A percentile compares a stretch with the other conserved stretches of the same genome.
These are phyloP conservation scores for Danio tinwini DNA, from an alignment of 2,797 vertebrate species.

Conservation along the genomic window DNA sequence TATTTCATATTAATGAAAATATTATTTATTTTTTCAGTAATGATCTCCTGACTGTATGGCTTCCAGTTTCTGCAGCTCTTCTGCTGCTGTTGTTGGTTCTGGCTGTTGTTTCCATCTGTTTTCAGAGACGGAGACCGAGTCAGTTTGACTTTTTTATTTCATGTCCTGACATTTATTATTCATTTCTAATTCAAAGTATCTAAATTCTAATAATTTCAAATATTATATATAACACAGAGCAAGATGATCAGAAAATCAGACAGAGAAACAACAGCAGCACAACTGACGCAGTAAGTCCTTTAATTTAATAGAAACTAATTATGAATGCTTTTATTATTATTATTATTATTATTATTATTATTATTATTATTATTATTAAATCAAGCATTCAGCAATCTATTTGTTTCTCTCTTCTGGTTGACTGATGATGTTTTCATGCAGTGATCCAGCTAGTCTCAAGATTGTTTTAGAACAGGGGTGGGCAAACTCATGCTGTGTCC, in stretches of 20 bases:
- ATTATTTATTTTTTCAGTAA: not conserved
- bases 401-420: not conserved
- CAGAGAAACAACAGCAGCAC: too few relatives aligned
- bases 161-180: not conserved
- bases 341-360: too few relatives aligned
- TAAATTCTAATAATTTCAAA: not conserved
- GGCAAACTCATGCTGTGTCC: too few relatives aligned
- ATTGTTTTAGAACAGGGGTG: too few relatives aligned
- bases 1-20: too few relatives aligned
- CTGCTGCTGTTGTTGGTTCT: constrained; percentile 2
- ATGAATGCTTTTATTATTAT: too few relatives aligned
- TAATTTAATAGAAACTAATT: too few relatives aligned
- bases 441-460: too few relatives aligned
- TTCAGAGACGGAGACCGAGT: not conserved
- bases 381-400: too few relatives aligned
- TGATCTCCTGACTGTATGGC: not conserved
- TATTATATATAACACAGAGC: not conserved
- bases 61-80: not conserved
- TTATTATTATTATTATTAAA: too few relatives aligned
- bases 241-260: not conserved
- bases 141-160: not conserved
- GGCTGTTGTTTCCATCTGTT: not conserved
- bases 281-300: not conserved
- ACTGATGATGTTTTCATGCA: too few relatives aligned
- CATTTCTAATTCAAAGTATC: too few relatives aligned